These are phyloP conservation scores for Tragelaphus strepsiceros DNA, from an alignment of 2,113 vertebrate species.

Conservation along the genomic window DNA sequence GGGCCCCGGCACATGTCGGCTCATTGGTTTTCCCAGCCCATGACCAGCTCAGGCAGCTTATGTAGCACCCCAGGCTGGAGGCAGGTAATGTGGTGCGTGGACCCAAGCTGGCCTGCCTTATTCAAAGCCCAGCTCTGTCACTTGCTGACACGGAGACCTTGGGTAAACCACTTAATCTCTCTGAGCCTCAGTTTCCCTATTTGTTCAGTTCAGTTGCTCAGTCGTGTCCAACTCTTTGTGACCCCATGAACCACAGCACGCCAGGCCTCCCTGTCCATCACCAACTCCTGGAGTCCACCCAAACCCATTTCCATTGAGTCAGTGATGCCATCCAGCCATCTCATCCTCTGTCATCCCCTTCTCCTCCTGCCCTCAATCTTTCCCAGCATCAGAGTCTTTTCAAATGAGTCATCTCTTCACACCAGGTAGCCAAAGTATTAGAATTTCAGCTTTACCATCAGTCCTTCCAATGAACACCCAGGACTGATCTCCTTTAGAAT, in stretches of 20 bases:
- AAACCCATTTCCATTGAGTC: neutral
- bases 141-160: neutral
- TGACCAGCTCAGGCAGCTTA: neutral
- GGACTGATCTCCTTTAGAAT: neutral
- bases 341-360: neutral
- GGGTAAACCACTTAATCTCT: neutral
- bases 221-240: rapidly evolving
- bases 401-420: neutral
- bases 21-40: neutral
- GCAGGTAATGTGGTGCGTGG: rapidly evolving
- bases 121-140: neutral
- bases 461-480: neutral
- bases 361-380: neutral
- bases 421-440: neutral
- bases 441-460: neutral
- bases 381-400: neutral
- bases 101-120: neutral
- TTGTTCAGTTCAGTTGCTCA: neutral
- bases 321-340: neutral
- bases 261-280: neutral
- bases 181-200: neutral
- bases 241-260: rapidly evolving
- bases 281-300: neutral
- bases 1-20: rapidly evolving
- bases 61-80: neutral